A percentile compares a stretch with the other conserved stretches of the same genome.
Conservation (phyloP, 2,797 vertebrate genomes). For the Spondyliosoma cantharus region DNA sequence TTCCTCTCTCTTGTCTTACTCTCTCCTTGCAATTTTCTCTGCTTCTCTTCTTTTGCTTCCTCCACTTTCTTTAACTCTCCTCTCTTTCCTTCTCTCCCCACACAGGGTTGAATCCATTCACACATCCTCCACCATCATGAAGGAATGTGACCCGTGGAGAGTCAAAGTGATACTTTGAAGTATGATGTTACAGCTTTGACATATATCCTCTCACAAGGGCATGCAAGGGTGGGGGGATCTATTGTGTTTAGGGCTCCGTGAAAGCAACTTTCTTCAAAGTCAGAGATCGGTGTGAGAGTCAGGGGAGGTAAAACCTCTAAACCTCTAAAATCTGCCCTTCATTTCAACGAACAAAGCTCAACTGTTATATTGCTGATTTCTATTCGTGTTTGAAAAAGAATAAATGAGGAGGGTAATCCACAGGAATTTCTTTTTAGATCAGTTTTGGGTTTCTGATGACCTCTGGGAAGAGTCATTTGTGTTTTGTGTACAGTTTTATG, state of each 20-base stretch:
- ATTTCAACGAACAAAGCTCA: constrained; percentile 39
- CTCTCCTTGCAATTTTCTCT: constrained; percentile 15
- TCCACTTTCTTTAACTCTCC: constrained; percentile 3
- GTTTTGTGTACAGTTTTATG: not conserved
- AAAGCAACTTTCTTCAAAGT: constrained; percentile 60
- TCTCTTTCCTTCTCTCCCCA: constrained; percentile 11
- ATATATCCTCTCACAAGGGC: constrained; percentile 63
- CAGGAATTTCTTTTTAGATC: constrained; percentile 42
- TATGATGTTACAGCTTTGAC: constrained; percentile 73
- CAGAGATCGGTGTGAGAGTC: constrained; percentile 41
- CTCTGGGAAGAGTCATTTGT: constrained; percentile 9
- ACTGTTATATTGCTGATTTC: constrained; percentile 14
- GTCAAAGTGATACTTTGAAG: constrained; percentile 60
- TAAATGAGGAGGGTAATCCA: constrained; percentile 18
- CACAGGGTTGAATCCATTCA: constrained; percentile 35
- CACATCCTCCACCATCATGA: constrained; percentile 46
- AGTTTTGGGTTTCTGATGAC: constrained; percentile 10
- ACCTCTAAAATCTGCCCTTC: constrained; percentile 42
- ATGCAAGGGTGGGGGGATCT: constrained; percentile 32
- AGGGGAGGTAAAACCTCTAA: constrained; percentile 32
- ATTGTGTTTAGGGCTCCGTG: constrained; percentile 55
- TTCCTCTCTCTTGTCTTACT: constrained; percentile 26
- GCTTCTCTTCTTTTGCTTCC: constrained; percentile 6
- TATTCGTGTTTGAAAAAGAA: constrained; percentile 20
- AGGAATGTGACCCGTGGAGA: constrained; percentile 71